Evolutionary conservation across 1,140 invertebrate genomes (phyloP).

Genomic region (Aphelenchoides avenae): DNA sequence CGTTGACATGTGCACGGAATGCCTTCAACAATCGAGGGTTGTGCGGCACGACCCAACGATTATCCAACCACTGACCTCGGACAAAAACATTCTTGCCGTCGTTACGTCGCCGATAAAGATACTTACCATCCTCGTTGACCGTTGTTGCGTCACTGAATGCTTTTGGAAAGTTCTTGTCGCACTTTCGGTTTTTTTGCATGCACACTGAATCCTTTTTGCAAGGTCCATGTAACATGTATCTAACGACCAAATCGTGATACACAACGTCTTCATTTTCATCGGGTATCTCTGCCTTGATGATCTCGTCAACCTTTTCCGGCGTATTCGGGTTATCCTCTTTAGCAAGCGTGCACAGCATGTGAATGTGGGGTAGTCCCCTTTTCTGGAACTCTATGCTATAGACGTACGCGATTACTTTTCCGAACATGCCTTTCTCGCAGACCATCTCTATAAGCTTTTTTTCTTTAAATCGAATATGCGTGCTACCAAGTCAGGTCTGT

Average conservation of each 20-base stretch:
- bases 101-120: no score
- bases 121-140: conserved; percentile 1
- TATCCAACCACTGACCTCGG: not conserved
- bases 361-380: conserved; percentile 22
- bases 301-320: not conserved
- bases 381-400: conserved; percentile 27
- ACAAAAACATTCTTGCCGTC: conserved; percentile 3
- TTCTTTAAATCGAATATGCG: no score
- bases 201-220: no score
- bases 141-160: conserved; percentile 1
- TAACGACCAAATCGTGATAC: conserved; percentile 1
- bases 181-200: no score
- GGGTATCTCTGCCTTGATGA: not conserved
- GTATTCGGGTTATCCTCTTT: conserved; percentile 4
- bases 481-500: not conserved
- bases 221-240: conserved; percentile 2
- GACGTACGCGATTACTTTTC: not conserved
- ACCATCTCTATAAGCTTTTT: no score
- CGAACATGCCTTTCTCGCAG: not conserved
- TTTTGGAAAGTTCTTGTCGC: conserved; percentile 4
- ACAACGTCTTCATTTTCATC: conserved; percentile 5
- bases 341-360: not conserved
- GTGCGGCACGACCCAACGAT: conserved; percentile 8
- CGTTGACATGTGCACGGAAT: conserved; percentile 13
- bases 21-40: conserved; percentile 14